Conservation (phyloP, 2,797 vertebrate species). For the Lepidocolaptes lacrymiger region DNA sequence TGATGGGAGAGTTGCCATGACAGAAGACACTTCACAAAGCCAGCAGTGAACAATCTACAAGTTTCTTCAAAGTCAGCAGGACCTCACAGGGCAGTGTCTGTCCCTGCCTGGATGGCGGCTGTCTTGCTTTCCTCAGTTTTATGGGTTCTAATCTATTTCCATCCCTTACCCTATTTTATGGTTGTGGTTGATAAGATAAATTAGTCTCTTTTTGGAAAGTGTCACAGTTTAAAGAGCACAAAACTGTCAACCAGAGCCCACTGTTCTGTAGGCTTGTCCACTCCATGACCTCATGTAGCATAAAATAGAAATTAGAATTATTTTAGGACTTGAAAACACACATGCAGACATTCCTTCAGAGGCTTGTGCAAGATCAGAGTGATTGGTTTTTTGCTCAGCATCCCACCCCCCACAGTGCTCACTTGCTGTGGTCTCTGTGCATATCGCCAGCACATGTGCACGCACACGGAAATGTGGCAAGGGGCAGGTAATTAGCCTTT, state of each 20-base stretch:
- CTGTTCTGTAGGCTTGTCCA: not conserved
- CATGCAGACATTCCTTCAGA: slow-evolving; percentile 33
- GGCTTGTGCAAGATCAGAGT: not conserved
- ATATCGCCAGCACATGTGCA: slow-evolving; percentile 36
- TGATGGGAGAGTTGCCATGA: not conserved
- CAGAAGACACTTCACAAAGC: not conserved
- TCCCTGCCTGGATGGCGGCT: slow-evolving; percentile 28
- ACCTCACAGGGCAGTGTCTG: slow-evolving; percentile 3
- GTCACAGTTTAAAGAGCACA: slow-evolving; percentile 40
- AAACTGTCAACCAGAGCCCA: slow-evolving; percentile 3
- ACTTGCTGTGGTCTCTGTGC: not conserved
- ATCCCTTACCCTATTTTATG: slow-evolving; percentile 62
- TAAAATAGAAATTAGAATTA: slow-evolving; percentile 38
- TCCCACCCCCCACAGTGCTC: not conserved
- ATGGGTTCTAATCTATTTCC: slow-evolving; percentile 59
- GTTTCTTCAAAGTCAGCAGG: slow-evolving; percentile 46
- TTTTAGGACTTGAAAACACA: slow-evolving; percentile 21
- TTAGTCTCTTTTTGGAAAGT: not conserved
- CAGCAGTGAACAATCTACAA: not conserved
- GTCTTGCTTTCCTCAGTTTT: slow-evolving; percentile 58
- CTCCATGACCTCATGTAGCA: not conserved
- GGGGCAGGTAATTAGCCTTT: slow-evolving; percentile 42
- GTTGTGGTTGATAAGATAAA: slow-evolving; percentile 58
- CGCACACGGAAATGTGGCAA: not conserved
- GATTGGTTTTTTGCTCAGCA: not conserved